Evolutionary conservation across 2,113 vertebrate genomes (phyloP).

Genomic region (Mus musculus): GRCm39 chr2:84614001-84614500

Average conservation of each 20-base stretch:
- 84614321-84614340: slow-evolving; percentile 21
- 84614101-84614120: background rate
- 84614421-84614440: background rate
- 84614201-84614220: background rate
- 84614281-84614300: background rate
- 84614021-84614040: background rate
- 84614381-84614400: background rate
- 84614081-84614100: background rate
- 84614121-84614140: background rate
- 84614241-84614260: background rate
- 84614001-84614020: background rate
- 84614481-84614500: background rate
- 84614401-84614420: background rate
- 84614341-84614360: background rate
- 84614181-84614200: background rate
- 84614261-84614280: background rate
- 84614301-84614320: background rate
- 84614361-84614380: slow-evolving; percentile 16
- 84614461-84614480: background rate
- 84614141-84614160: background rate
- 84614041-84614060: background rate
- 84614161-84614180: background rate
- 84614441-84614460: background rate
- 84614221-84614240: background rate
- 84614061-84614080: background rate